Evolutionary conservation across 1,140 invertebrate genomes (phyloP), one percentile per base, ranked within the genome.

Genomic region (Lamellibrachia luymesi): DNA sequence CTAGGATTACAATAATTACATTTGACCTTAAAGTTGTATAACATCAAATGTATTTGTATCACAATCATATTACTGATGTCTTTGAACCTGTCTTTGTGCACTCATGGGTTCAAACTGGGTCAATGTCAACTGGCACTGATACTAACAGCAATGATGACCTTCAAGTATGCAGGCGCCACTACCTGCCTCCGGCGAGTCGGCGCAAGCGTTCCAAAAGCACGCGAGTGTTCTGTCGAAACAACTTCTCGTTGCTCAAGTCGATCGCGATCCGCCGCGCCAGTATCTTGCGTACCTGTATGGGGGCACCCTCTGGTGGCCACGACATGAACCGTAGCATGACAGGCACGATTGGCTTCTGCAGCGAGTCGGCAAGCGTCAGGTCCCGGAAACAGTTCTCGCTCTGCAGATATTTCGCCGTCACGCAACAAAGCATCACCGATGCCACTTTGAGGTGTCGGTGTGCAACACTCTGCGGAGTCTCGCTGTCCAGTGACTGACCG

Each of bases 261-360:
- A 96, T 94, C 90, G 94, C 95, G 50, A 95, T 93, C 38, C 89
- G 92, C 27, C 94, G 91, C 2, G 94, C 94, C 50, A 96, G 93
- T 38, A 96, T 95, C 92, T 95, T 95, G 13, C 95, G 93, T 50
- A 96, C 95, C 92, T 95, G 94, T 13, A 94, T 92, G n/a, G 95
- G 95, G 6, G 95, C 95, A 91, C 95, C 95, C 91, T 96, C 96
- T 51, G 96, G 95, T 27, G 97, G 97, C 96, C 96, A 96, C 25
- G 95, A 94, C 10, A 95, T 96, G 92, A 95, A 96, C 51, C 95
- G 92, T 13, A 96, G 94, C 93, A 97, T 95, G 2, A 97, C 94
- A 8, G 97, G 96, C 51, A 97, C 95, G 89, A 97, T 96, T 25
- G 97, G 96, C 94, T 97, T 97, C 51, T 96, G 95, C 80, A 97